Percentiles rank a stretch among this genome's conserved stretches.
phyloP scores from a whole-genome alignment of 2,888 invertebrate genomes.

The Petrolisthes manimaculis region DNA sequence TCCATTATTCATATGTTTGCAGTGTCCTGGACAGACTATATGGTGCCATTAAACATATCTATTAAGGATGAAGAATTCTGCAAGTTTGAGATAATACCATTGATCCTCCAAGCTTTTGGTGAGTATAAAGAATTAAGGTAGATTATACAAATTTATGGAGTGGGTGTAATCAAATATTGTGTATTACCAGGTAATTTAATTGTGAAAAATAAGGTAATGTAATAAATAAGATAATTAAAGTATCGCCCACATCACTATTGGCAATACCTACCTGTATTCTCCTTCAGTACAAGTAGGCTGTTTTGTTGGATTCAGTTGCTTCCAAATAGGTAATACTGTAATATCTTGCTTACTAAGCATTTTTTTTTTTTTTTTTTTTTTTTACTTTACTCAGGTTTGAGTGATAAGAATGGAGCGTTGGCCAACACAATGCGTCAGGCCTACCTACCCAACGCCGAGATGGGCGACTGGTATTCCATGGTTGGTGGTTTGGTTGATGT shows the following conservation, averaged over 20 bases:
- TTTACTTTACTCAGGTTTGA: constrained; percentile 31
- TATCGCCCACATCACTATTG: not conserved
- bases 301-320: too few relatives aligned
- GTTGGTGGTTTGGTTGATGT: constrained; percentile 57
- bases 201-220: too few relatives aligned
- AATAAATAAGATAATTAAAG: too few relatives aligned
- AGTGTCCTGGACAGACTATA: constrained; percentile 55
- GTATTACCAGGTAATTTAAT: too few relatives aligned
- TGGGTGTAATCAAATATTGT: too few relatives aligned
- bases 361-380: not conserved
- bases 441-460: constrained; percentile 42
- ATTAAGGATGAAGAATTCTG: constrained; percentile 39
- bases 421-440: constrained; percentile 38
- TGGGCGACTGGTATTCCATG: constrained; percentile 61
- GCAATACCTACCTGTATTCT: not conserved
- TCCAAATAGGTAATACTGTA: not conserved
- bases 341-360: not conserved
- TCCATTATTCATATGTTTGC: not conserved
- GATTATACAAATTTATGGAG: too few relatives aligned
- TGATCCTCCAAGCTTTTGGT: constrained; percentile 52
- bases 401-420: constrained; percentile 47
- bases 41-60: constrained; percentile 25
- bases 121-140: constrained; percentile 2
- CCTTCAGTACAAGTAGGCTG: not conserved
- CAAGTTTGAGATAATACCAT: constrained; percentile 8